Percentiles rank a stretch among this genome's conserved stretches.
phyloP scores from a whole-genome alignment of 2,113 vertebrate species.

The Prochilodus magdalenae region DNA sequence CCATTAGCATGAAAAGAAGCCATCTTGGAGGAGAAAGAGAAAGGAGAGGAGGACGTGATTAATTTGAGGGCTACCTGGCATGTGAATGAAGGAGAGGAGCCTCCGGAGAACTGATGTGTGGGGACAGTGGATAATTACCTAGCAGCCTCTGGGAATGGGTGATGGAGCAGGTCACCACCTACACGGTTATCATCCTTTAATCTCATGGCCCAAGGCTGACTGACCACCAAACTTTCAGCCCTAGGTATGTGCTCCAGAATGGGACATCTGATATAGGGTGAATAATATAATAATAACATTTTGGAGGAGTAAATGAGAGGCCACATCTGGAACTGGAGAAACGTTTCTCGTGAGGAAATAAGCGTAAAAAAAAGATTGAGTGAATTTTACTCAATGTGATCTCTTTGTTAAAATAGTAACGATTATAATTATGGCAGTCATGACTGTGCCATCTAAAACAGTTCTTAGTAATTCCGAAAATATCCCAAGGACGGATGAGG shows the following conservation, averaged over 20 bases:
- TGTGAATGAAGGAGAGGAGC: slow-evolving; percentile 76
- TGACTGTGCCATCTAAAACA: slow-evolving; percentile 66
- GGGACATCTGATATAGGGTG: neutral
- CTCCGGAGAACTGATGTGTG: slow-evolving; percentile 80
- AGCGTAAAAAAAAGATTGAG: neutral
- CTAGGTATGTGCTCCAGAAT: slow-evolving; percentile 3
- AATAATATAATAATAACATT: neutral
- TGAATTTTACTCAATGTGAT: slow-evolving; percentile 37
- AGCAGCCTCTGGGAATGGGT: slow-evolving; percentile 71
- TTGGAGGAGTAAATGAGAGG: neutral
- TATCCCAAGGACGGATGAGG: slow-evolving; percentile 71
- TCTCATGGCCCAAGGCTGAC: neutral
- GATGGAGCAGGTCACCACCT: slow-evolving; percentile 29
- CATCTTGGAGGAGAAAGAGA: slow-evolving; percentile 61
- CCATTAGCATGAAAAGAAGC: slow-evolving; percentile 84
- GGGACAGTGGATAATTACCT: slow-evolving; percentile 83
- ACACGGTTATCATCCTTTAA: slow-evolving; percentile 35
- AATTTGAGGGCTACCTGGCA: slow-evolving; percentile 86
- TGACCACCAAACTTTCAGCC: slow-evolving; percentile 1
- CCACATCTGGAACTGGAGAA: slow-evolving; percentile 4
- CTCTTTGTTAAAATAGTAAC: slow-evolving; percentile 59
- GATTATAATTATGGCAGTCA: slow-evolving; percentile 62
- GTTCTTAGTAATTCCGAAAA: slow-evolving; percentile 69
- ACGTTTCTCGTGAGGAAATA: neutral
- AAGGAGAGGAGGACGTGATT: slow-evolving; percentile 70